These are phyloP conservation scores for Himalopsyche phryganea DNA, from an alignment of 1,140 invertebrate species.

Conservation along the genomic window DNA sequence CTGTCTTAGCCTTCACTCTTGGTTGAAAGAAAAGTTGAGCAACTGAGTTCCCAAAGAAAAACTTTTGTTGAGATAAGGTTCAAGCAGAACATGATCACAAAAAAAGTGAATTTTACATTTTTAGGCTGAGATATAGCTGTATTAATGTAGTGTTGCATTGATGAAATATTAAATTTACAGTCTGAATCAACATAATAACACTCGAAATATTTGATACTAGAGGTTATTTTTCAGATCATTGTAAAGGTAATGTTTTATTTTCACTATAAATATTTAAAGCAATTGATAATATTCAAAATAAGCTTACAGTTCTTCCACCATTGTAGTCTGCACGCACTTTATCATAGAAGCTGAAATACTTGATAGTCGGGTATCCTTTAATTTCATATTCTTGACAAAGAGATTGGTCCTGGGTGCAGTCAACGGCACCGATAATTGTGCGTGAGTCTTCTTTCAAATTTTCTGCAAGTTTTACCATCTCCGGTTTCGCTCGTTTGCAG, in stretches of 20 bases:
- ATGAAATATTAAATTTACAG: not conserved
- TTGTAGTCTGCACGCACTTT: conserved; percentile 64
- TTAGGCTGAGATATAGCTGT: no score
- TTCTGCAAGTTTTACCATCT: conserved; percentile 74
- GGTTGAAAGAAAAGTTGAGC: not conserved
- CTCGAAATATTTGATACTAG: no score
- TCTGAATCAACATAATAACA: no score
- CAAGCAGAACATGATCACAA: no score
- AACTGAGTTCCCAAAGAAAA: no score
- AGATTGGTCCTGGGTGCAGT: conserved; percentile 68
- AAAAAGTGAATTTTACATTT: no score
- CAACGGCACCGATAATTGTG: conserved; percentile 77
- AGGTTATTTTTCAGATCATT: no score
- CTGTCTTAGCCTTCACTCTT: not conserved
- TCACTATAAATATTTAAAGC: no score
- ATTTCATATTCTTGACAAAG: conserved; percentile 71
- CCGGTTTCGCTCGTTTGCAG: conserved; percentile 85
- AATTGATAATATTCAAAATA: no score
- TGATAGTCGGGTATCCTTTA: conserved; percentile 81
- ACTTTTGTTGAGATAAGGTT: no score
- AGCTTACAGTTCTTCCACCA: conserved; percentile 67
- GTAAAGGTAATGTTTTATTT: no score
- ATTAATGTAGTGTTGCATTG: no score
- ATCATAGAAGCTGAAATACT: conserved; percentile 82
- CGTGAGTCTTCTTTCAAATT: conserved; percentile 68